Evolutionary conservation across 2,113 vertebrate genomes (phyloP).

Genomic region (Myotis yumanensis): DNA sequence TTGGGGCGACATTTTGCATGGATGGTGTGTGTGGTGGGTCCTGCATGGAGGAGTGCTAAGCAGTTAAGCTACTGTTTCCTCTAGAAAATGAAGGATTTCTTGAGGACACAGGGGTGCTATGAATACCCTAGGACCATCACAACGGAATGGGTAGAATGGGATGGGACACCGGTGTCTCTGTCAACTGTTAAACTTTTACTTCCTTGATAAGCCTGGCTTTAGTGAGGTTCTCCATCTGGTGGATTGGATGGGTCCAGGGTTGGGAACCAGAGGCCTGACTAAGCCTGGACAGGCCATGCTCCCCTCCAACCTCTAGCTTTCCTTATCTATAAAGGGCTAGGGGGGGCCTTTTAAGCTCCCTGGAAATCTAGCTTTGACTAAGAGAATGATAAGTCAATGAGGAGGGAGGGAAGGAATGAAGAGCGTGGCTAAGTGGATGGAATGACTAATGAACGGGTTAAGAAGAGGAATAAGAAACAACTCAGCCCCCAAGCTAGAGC

Average conservation of each 20-base stretch:
- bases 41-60: neutral
- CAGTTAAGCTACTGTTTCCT: conserved; percentile 8
- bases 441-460: neutral
- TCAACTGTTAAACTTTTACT: neutral
- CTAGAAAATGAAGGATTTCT: conserved; percentile 22
- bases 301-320: neutral
- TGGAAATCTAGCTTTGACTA: conserved; percentile 20
- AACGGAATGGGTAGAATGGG: neutral
- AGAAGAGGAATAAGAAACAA: neutral
- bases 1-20: neutral
- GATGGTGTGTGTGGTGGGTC: neutral
- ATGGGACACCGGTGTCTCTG: neutral
- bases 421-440: neutral
- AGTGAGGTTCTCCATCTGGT: neutral
- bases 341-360: neutral
- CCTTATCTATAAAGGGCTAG: conserved; percentile 12
- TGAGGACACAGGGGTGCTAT: neutral
- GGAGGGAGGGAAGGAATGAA: neutral
- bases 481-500: neutral
- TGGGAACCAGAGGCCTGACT: conserved; percentile 2
- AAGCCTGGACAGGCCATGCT: neutral
- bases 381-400: conserved; percentile 15
- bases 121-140: neutral
- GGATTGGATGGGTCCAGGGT: neutral
- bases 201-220: neutral